Evolutionary conservation across 2,888 invertebrate species (phyloP).

Genomic region (Sphaeridia pumilis): DNA sequence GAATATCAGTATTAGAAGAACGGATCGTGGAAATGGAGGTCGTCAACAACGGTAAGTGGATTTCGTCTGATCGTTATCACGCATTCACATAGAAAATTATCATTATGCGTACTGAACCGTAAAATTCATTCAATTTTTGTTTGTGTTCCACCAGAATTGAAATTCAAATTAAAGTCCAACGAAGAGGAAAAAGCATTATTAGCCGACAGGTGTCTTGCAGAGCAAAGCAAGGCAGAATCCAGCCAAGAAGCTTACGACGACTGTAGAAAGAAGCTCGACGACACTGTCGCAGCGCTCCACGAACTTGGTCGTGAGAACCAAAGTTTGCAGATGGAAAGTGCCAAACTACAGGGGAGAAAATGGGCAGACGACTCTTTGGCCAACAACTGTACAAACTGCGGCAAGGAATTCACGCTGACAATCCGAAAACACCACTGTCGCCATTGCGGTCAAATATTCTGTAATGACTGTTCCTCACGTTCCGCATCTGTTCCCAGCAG

Average conservation of each 20-base stretch:
- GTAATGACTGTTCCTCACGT: constrained; percentile 46
- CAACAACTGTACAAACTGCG: constrained; percentile 44
- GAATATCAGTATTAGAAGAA: constrained; percentile 4
- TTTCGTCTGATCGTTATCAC: no score
- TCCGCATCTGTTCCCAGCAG: constrained; percentile 43
- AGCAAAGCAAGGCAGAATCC: constrained; percentile 45
- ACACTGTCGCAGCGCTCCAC: constrained; percentile 47
- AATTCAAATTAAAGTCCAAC: constrained; percentile 43
- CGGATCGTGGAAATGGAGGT: constrained; percentile 8
- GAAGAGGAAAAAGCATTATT: constrained; percentile 44
- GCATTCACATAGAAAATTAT: no score
- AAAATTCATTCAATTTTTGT: no score
- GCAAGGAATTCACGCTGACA: constrained; percentile 41
- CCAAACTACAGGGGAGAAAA: constrained; percentile 44
- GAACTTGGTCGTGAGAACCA: constrained; percentile 50
- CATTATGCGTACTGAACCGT: no score
- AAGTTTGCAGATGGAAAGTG: constrained; percentile 47
- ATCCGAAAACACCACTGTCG: constrained; percentile 48
- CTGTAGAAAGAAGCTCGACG: constrained; percentile 45
- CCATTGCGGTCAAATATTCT: constrained; percentile 48
- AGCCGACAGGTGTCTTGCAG: constrained; percentile 44
- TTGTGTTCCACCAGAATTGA: constrained; percentile 40
- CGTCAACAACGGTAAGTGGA: constrained; percentile 6
- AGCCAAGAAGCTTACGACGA: constrained; percentile 42
- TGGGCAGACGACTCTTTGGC: constrained; percentile 48